Evolutionary conservation across 2,797 vertebrate genomes (phyloP).

Genomic region (Anolis apletophallus): DNA sequence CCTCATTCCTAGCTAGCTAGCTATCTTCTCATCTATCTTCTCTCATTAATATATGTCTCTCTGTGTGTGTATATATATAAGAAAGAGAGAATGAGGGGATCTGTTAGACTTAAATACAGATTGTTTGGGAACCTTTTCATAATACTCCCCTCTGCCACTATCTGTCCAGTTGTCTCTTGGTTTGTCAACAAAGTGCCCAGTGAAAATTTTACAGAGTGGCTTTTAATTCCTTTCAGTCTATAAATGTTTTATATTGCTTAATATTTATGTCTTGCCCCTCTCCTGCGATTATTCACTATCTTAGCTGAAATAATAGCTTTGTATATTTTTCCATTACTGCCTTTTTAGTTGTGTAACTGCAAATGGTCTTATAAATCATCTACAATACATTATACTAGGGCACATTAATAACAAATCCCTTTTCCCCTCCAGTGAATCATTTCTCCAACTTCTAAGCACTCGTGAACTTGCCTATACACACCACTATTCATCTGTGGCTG

Average conservation of each 20-base stretch:
- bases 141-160: neutral
- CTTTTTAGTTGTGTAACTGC: neutral
- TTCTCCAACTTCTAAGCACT: neutral
- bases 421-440: neutral
- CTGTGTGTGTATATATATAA: too few relatives aligned
- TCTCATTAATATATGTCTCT: too few relatives aligned
- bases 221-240: neutral
- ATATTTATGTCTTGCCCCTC: neutral
- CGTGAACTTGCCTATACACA: too few relatives aligned
- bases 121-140: neutral
- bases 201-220: neutral
- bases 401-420: neutral
- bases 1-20: too few relatives aligned
- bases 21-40: too few relatives aligned
- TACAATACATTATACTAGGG: neutral
- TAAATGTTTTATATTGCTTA: neutral
- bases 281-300: neutral
- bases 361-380: conserved; percentile 9
- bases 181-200: neutral
- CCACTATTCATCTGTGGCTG: neutral
- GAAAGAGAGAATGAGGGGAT: neutral
- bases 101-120: neutral
- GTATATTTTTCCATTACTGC: neutral
- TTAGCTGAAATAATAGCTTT: conserved; percentile 1
- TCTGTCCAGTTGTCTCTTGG: neutral